Percentiles rank a stretch among this genome's conserved stretches.
phyloP scores from a whole-genome alignment of 2,113 vertebrate genomes.

The Planiliza haematocheilus region DNA sequence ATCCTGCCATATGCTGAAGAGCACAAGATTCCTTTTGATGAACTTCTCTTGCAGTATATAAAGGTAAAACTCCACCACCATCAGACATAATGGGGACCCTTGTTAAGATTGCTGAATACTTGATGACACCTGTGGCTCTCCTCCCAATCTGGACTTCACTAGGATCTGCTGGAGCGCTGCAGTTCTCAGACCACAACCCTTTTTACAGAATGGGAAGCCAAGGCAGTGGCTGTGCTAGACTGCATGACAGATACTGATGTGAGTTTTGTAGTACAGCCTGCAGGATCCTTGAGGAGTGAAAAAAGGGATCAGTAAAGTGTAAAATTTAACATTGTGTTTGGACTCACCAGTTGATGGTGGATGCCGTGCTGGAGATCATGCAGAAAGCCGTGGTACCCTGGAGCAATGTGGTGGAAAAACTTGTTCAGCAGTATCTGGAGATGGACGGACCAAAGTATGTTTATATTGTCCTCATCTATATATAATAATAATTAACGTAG shows the following conservation, averaged over 20 bases:
- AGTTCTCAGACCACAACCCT: slow-evolving; percentile 89
- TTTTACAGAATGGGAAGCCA: slow-evolving; percentile 96
- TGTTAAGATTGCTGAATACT: not conserved
- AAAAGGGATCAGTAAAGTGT: not conserved
- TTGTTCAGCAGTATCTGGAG: slow-evolving; percentile 91
- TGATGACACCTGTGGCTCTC: not conserved
- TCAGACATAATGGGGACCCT: not conserved
- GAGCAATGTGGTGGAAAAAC: slow-evolving; percentile 90
- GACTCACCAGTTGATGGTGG: slow-evolving; percentile 88
- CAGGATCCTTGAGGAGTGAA: not conserved
- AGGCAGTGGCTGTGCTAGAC: slow-evolving; percentile 90
- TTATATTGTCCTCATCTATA: not conserved
- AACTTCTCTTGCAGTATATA: slow-evolving; percentile 92
- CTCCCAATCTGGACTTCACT: slow-evolving; percentile 1
- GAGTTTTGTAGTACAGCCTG: slow-evolving; percentile 65
- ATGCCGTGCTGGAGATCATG: slow-evolving; percentile 95
- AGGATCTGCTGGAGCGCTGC: slow-evolving; percentile 93
- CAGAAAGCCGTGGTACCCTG: slow-evolving; percentile 93
- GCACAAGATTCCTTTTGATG: slow-evolving; percentile 88
- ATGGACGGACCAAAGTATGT: slow-evolving; percentile 95
- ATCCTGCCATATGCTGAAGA: slow-evolving; percentile 89
- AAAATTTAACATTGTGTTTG: slow-evolving; percentile 22
- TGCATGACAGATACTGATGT: slow-evolving; percentile 92
- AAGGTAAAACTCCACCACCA: slow-evolving; percentile 82
- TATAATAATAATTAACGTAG: not conserved